These are phyloP conservation scores for Dynastes tityus DNA, from an alignment of 2,888 invertebrate genomes.

Conservation along the genomic window DNA sequence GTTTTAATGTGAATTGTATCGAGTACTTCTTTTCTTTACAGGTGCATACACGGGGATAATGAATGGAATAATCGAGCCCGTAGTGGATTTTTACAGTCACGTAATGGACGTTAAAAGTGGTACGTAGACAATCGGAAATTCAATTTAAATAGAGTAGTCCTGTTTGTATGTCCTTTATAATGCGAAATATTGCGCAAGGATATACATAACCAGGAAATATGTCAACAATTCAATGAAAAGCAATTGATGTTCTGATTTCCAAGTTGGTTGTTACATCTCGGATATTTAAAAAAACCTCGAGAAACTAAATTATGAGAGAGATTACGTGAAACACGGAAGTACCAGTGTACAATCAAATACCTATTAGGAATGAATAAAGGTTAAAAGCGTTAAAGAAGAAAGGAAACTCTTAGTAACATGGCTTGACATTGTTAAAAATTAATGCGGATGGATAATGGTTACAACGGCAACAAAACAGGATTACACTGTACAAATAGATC, in stretches of 20 bases:
- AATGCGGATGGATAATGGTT: not conserved
- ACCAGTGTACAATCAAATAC: not conserved
- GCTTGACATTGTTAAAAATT: not conserved
- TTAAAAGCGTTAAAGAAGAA: not conserved
- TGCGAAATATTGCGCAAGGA: not conserved
- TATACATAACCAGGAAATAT: not conserved
- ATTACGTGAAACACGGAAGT: not conserved
- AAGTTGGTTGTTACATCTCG: not conserved
- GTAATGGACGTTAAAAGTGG: conserved; percentile 67
- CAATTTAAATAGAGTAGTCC: not conserved
- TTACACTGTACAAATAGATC: not conserved
- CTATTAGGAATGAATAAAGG: not conserved
- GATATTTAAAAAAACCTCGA: not conserved
- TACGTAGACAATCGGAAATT: conserved; percentile 56
- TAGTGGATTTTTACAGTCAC: conserved; percentile 64
- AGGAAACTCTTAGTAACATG: not conserved
- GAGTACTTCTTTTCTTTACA: conserved; percentile 15
- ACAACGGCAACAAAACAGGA: not conserved
- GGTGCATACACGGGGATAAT: conserved; percentile 34
- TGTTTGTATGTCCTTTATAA: not conserved
- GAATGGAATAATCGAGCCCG: conserved; percentile 36
- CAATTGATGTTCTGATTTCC: not conserved
- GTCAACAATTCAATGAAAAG: not conserved
- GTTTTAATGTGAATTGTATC: not conserved
- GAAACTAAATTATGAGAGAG: not conserved